Evolutionary conservation across 1,140 invertebrate genomes (phyloP), one percentile per base, ranked within the genome.

Genomic region (Artemia franciscana): DNA sequence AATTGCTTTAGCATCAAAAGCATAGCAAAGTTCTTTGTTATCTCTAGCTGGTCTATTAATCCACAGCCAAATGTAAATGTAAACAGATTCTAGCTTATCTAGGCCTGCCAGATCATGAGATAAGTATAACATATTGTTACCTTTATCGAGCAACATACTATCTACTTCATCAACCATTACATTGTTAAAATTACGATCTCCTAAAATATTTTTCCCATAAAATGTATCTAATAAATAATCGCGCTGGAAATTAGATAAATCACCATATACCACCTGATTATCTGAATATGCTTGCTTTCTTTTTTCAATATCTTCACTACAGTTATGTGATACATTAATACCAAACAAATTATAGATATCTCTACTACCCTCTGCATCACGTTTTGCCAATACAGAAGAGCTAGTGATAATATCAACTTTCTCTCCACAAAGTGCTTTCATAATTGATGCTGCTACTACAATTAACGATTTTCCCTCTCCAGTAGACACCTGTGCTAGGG

Each of bases 401-500:
- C 69, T 70, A n/a, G 70, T 71, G 30, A 71, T 66, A 2, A 71
- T 64, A 56, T 71, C 67, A 1, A 70, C 66, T 30, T 66, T 67
- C 24, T 68, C 60, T 0, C 66, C 67, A 25, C 60, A 62, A 2
- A 68, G 60, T 12, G 67, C 67, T 62, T 65, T 64, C 18, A 67
- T 64, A 12, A 67, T 67, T 5, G 69, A 64, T 2, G 65, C 58
- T 3, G 67, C 62, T 12, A 68, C 67, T 2, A 69, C 68, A 25
- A 71, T 71, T 5, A 69, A 60, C 0, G 69, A 67, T 63, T 71
- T 71, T 24, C 69, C 70, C 65, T 69, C 70, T 2, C 70, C 69
- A 56, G 63, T 24, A 60, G 78, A 80, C 66, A 78, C 78, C 21
- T 68, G 79, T 71, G 78, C 79, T 72, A 72, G 67, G 67, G n/a